These are phyloP conservation scores for Cheilosia soror DNA, from an alignment of 2,888 invertebrate genomes.

Conservation along the genomic window DNA sequence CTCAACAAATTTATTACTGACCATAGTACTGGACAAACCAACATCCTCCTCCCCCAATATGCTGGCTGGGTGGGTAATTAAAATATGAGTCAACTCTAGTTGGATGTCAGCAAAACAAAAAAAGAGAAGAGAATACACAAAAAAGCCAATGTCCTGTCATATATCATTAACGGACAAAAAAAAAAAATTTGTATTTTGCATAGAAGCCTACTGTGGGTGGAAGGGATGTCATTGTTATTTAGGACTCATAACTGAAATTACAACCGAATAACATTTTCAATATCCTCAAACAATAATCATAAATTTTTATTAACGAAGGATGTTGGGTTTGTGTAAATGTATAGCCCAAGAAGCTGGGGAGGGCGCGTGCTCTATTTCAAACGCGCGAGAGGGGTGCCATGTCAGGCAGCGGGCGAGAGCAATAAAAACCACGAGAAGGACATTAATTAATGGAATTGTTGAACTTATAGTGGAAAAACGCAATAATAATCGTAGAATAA, in stretches of 20 bases:
- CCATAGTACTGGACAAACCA: conserved; percentile 17
- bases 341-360: conserved; percentile 19
- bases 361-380: background rate
- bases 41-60: conserved; percentile 1
- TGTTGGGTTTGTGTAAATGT: background rate
- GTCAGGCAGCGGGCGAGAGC: conserved; percentile 10
- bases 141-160: conserved; percentile 52
- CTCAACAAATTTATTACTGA: conserved; percentile 71
- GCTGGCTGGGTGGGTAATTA: conserved; percentile 59
- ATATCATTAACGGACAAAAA: conserved; percentile 42
- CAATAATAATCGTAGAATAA: conserved; percentile 52
- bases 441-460: conserved; percentile 61
- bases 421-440: conserved; percentile 64
- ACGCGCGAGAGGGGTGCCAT: background rate
- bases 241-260: conserved; percentile 51
- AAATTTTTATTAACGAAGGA: conserved; percentile 55
- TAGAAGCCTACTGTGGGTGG: conserved; percentile 28
- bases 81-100: conserved; percentile 69
- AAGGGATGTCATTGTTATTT: conserved; percentile 53
- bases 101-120: conserved; percentile 29
- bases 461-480: conserved; percentile 46
- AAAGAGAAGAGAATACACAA: background rate
- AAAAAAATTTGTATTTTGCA: conserved; percentile 52
- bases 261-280: conserved; percentile 61
- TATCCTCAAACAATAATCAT: conserved; percentile 56